Evolutionary conservation across 92 coral and sea anemone species (phyloP), one percentile per base, ranked within the genome.

Genomic region (Paragorgia papillata): DNA sequence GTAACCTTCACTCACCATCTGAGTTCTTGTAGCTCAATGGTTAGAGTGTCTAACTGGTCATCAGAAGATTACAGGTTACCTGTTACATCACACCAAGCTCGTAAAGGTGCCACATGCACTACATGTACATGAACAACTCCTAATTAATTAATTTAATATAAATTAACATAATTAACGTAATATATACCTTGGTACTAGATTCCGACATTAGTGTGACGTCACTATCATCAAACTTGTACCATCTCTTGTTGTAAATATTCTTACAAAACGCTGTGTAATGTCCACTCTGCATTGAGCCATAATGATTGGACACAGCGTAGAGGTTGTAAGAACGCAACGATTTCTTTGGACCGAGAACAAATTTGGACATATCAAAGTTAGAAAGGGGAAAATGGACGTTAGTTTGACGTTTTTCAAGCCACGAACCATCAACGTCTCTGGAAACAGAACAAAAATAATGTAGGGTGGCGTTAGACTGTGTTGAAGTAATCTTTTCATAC

Each of bases 271-370:
- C 97, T 7, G 97, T 93, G 76, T 93, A 93, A 69, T 93, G 97
- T 5, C 97, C 97, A n/a, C 97, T 92, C 56, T 90, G 97, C 97
- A 93, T 93, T 5, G 97, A 90, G 24, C 97, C 97, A 34, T 90
- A 93, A 63, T 93, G 97, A 65, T 93, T 93, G 22, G 97, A 93
- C 14, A 93, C 97, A 0, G 88, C 93, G 57, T 86, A 85, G 60
- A 93, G 76, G 33, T 85, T 65, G 84, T 90, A 93, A 34, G 57
- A 46, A n/a, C n/a, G n/a, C 61, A 59, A 27, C 49, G 77, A 29
- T 17, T 73, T 70, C 27, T 58, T 79, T 20, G 96, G 93, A n/a
- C 97, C 97, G 37, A 81, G 74, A n/a, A 90, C 91, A 67, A 74
- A 80, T 15, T 34, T 69, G 1, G 92, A 62, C 81, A 93, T 83